phyloP scores from a whole-genome alignment of 2,888 invertebrate species.

The Coecobrya sp. region DNA sequence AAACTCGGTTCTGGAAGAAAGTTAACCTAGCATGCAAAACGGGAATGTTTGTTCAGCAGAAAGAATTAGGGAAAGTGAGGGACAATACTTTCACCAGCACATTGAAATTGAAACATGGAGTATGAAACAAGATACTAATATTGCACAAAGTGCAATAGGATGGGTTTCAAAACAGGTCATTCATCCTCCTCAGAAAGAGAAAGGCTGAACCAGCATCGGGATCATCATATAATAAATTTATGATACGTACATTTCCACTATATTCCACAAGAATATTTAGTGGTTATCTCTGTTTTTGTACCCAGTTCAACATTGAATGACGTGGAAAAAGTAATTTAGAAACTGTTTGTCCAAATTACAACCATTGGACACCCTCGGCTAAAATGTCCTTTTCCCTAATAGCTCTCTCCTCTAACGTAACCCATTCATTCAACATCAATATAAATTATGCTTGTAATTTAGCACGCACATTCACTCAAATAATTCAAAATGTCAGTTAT shows the following conservation, averaged over 20 bases:
- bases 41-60: not conserved
- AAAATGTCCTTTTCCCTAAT: constrained; percentile 21
- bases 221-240: not conserved
- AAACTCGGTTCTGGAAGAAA: constrained; percentile 52
- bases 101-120: too few relatives aligned
- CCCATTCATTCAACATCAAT: constrained; percentile 53
- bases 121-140: constrained; percentile 34
- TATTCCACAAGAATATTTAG: not conserved
- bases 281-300: too few relatives aligned
- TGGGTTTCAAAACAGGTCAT: constrained; percentile 49
- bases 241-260: not conserved
- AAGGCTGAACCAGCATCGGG: not conserved
- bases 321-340: constrained; percentile 41
- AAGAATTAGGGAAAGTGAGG: not conserved
- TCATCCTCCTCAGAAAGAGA: constrained; percentile 1
- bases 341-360: constrained; percentile 38
- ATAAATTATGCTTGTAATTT: constrained; percentile 54
- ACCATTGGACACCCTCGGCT: not conserved
- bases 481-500: constrained; percentile 67
- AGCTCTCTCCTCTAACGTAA: not conserved
- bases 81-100: not conserved
- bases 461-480: constrained; percentile 64
- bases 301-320: not conserved
- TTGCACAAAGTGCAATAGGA: constrained; percentile 50
- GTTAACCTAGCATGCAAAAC: constrained; percentile 54